Conservation (phyloP, 2,113 vertebrate genomes). For the Neofelis nebulosa region DNA sequence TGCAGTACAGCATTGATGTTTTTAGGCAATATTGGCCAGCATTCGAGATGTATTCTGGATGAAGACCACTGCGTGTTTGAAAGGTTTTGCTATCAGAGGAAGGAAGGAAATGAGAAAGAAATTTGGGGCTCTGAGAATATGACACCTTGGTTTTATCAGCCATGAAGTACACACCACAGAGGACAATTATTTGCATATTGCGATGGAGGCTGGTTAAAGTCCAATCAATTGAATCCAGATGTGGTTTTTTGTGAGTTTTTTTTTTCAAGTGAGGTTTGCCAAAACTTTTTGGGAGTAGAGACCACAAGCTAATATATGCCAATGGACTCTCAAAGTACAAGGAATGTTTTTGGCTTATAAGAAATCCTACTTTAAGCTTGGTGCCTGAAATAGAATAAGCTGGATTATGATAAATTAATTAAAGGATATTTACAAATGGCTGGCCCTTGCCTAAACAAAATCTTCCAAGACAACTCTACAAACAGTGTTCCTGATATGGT, state of each 20-base stretch:
- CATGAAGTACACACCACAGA: not conserved
- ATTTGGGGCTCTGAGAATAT: slow-evolving; percentile 6
- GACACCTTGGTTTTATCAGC: slow-evolving; percentile 29
- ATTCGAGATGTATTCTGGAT: not conserved
- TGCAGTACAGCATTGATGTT: not conserved
- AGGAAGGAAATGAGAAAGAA: slow-evolving; percentile 39
- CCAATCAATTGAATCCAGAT: slow-evolving; percentile 80
- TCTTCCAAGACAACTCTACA: slow-evolving; percentile 35
- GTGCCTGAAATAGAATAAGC: slow-evolving; percentile 30
- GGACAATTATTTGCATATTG: slow-evolving; percentile 63
- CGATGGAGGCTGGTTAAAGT: slow-evolving; percentile 56
- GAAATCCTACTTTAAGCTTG: slow-evolving; percentile 35
- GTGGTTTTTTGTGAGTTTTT: slow-evolving; percentile 57
- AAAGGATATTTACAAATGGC: slow-evolving; percentile 46
- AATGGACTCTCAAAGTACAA: slow-evolving; percentile 58
- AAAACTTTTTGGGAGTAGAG: slow-evolving; percentile 61
- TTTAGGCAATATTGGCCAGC: not conserved
- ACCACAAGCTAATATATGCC: slow-evolving; percentile 57
- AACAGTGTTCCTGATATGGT: not conserved
- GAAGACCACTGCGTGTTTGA: not conserved
- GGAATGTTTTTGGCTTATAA: slow-evolving; percentile 42
- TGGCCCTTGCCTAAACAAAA: slow-evolving; percentile 52
- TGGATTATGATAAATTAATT: slow-evolving; percentile 28
- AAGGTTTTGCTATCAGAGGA: not conserved
- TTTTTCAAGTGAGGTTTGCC: slow-evolving; percentile 46